Conservation (phyloP, 1,140 invertebrate species). For the Tetraneura akinire region DNA sequence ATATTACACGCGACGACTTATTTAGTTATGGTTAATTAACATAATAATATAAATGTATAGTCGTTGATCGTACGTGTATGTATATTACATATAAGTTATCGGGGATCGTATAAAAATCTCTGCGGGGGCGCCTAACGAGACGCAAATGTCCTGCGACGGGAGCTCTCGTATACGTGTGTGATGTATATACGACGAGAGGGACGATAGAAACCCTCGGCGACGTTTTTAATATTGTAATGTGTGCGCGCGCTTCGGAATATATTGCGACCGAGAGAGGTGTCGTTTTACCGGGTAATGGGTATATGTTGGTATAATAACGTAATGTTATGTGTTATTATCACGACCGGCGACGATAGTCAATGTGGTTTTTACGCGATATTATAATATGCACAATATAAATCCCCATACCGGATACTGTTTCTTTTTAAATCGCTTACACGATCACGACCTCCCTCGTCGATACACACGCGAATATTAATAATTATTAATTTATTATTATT, state of each 20-base stretch:
- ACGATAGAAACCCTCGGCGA: conserved; percentile 7
- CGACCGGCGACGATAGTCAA: too few relatives aligned
- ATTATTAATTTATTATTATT: too few relatives aligned
- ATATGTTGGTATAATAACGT: not conserved
- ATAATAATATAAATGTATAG: too few relatives aligned
- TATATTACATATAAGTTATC: conserved; percentile 7
- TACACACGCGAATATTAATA: not conserved
- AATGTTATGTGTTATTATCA: not conserved
- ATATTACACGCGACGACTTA: not conserved
- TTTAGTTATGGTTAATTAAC: conserved; percentile 46
- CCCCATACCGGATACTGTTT: not conserved
- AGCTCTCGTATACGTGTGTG: not conserved
- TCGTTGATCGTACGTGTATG: not conserved
- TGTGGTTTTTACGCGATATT: too few relatives aligned
- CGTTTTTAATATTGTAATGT: conserved; percentile 29
- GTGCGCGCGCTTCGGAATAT: not conserved
- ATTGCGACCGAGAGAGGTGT: conserved; percentile 3
- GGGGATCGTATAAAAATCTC: conserved; percentile 31
- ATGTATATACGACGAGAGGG: too few relatives aligned
- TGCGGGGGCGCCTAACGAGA: conserved; percentile 42
- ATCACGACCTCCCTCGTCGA: conserved; percentile 12
- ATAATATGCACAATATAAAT: not conserved
- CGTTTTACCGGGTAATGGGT: conserved; percentile 18
- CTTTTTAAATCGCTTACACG: too few relatives aligned
- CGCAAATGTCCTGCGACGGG: conserved; percentile 15